Evolutionary conservation across 2,888 invertebrate genomes (phyloP), one percentile per base, ranked within the genome.

Genomic region (Mactromeris polynyma): DNA sequence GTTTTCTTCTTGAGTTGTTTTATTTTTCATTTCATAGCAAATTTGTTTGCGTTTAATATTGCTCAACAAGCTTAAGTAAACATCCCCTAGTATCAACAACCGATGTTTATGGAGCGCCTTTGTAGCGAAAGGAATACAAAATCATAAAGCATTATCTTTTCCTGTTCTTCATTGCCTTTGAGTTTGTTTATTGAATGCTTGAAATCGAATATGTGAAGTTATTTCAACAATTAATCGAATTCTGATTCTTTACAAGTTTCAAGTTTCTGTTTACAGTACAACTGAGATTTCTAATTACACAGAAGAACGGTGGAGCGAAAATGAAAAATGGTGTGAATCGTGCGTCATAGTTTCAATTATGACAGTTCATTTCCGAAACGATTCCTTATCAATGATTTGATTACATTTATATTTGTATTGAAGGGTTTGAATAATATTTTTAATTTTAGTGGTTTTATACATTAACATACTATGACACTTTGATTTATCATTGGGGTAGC

Each of bases 181-280:
- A 19, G 73, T 3, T 73, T 31, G 36, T 73, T 73, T 73, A 73
- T 73, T 73, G 73, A 26, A 73, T 36, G 17, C 73, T 73, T 73
- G 73, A 73, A 73, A 73, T 36, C 73, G 36, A 73, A 73, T 73
- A 73, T 73, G 36, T 33, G 73, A 73, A 31, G 36, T 19, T 73
- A 33, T 73, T 73, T 73, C 73, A 36, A 73, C 73, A 73, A 33
- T 73, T 73, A 36, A 73, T 73, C 36, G 73, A 73, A 73, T 33
- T 73, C 2, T 11, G 19, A 73, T 73, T 19, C 69, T 36, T 73
- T 73, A 73, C 73, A 73, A 73, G 73, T 73, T 73, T 73, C 73
- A 19, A 14, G 73, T 73, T 73, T 33, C 36, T 73, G 33, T 73
- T 73, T 73, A 33, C 73, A 17, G 14, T 33, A 11, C 73, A 33